These are phyloP conservation scores for Electrophaes corylata DNA, from an alignment of 2,888 invertebrate species.

Conservation along the genomic window DNA sequence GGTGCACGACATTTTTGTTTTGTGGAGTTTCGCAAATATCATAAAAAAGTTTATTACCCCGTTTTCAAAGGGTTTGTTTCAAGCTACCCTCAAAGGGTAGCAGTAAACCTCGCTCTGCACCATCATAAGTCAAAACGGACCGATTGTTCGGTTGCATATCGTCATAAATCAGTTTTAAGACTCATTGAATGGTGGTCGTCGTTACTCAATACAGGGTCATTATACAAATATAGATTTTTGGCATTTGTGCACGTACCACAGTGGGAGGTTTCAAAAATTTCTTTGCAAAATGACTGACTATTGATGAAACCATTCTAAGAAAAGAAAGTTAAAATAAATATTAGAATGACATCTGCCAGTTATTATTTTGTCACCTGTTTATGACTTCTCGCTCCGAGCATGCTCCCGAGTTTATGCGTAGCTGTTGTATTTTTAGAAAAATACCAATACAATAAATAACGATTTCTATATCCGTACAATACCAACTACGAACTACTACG, in stretches of 20 bases:
- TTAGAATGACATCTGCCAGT: constrained; percentile 57
- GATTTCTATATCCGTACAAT: constrained; percentile 14
- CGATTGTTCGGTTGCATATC: constrained; percentile 79
- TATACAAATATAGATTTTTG: constrained; percentile 83
- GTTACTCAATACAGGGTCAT: constrained; percentile 80
- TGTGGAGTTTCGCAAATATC: constrained; percentile 76
- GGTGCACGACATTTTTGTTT: constrained; percentile 71
- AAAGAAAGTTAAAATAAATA: constrained; percentile 68
- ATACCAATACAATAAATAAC: constrained; percentile 2
- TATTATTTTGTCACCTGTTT: constrained; percentile 63
- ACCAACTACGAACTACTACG: background rate
- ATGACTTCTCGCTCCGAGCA: constrained; percentile 31
- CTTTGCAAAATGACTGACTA: constrained; percentile 63
- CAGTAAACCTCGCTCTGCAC: constrained; percentile 62
- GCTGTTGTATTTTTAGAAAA: background rate
- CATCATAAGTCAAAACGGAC: constrained; percentile 75
- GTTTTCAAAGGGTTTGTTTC: constrained; percentile 80
- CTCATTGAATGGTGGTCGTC: constrained; percentile 67
- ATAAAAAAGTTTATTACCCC: constrained; percentile 83
- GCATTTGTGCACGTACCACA: constrained; percentile 77
- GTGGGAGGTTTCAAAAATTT: constrained; percentile 73
- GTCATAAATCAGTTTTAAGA: constrained; percentile 79
- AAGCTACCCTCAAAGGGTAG: constrained; percentile 73
- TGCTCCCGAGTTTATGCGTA: constrained; percentile 18
- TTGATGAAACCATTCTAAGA: constrained; percentile 63